phyloP scores from a whole-genome alignment of 2,113 vertebrate species.

The Brachionichthys hirsutus region DNA sequence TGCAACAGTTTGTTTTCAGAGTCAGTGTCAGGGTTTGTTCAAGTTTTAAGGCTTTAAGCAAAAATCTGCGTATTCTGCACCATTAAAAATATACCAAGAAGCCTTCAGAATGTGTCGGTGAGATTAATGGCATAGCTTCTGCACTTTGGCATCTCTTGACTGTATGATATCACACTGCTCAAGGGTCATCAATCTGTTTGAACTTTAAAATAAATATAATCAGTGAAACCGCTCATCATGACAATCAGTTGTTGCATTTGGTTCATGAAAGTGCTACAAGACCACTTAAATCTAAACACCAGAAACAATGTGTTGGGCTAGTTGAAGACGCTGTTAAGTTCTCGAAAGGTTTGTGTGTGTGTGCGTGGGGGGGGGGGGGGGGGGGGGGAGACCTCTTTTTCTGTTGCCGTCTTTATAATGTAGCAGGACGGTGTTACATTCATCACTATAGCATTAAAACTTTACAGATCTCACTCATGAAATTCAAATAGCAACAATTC shows the following conservation, averaged over 20 bases:
- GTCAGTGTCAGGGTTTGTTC: too few relatives aligned
- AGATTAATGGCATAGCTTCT: constrained; percentile 7
- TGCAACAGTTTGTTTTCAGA: too few relatives aligned
- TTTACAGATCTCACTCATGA: constrained; percentile 46
- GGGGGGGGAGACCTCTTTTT: constrained; percentile 4
- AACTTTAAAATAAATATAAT: constrained; percentile 32
- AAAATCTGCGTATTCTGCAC: too few relatives aligned
- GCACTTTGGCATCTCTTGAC: neutral
- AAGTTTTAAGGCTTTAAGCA: too few relatives aligned
- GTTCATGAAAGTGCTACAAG: constrained; percentile 7
- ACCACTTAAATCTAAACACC: too few relatives aligned
- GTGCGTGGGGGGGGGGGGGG: neutral
- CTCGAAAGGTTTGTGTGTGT: constrained; percentile 5
- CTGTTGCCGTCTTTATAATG: constrained; percentile 13
- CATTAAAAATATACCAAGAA: too few relatives aligned
- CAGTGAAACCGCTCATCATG: constrained; percentile 12
- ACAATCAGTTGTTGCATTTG: too few relatives aligned
- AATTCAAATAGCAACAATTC: constrained; percentile 27
- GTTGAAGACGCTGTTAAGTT: neutral
- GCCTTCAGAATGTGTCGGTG: neutral
- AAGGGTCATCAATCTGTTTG: constrained; percentile 34
- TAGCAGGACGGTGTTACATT: constrained; percentile 54
- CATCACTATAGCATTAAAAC: constrained; percentile 28
- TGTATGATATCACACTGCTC: neutral
- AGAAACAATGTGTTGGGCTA: too few relatives aligned